These are phyloP conservation scores for Remorina albescens DNA, from an alignment of 2,797 vertebrate genomes.

Conservation along the genomic window DNA sequence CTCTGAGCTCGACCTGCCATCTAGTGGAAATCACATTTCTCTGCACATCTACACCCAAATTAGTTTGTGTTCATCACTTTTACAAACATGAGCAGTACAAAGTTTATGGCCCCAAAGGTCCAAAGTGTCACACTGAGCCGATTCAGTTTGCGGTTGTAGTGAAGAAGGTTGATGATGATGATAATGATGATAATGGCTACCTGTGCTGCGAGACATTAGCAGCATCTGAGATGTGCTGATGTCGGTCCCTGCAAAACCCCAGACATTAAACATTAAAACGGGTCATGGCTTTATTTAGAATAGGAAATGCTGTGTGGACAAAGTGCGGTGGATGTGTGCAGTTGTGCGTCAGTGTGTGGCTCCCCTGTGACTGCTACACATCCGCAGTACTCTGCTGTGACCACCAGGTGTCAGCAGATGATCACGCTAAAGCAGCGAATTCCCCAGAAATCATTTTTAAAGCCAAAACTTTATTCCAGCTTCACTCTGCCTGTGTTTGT, in stretches of 20 bases:
- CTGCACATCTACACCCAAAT: slow-evolving; percentile 20
- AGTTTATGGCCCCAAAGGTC: not conserved
- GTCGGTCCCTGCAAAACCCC: not conserved
- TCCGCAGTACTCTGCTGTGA: slow-evolving; percentile 26
- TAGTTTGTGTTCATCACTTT: not conserved
- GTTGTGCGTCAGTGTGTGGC: not conserved
- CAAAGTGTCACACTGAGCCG: not conserved
- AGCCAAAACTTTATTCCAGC: not conserved
- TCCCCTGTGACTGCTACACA: not conserved
- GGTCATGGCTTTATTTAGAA: slow-evolving; percentile 61
- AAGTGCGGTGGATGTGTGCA: slow-evolving; percentile 30
- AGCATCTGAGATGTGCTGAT: slow-evolving; percentile 33
- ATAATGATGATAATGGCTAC: not conserved
- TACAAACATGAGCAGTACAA: not conserved
- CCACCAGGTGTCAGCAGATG: slow-evolving; percentile 83
- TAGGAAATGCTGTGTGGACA: slow-evolving; percentile 55
- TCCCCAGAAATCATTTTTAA: not conserved
- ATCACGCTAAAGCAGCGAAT: not conserved
- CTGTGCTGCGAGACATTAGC: not conserved
- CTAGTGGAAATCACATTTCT: slow-evolving; percentile 75
- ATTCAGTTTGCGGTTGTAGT: not conserved
- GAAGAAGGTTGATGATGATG: not conserved
- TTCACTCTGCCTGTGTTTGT: not conserved
- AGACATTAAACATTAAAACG: slow-evolving; percentile 56
- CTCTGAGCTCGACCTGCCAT: slow-evolving; percentile 80